phyloP scores from a whole-genome alignment of 1,140 invertebrate genomes.

The Globodera ellingtonae region DNA sequence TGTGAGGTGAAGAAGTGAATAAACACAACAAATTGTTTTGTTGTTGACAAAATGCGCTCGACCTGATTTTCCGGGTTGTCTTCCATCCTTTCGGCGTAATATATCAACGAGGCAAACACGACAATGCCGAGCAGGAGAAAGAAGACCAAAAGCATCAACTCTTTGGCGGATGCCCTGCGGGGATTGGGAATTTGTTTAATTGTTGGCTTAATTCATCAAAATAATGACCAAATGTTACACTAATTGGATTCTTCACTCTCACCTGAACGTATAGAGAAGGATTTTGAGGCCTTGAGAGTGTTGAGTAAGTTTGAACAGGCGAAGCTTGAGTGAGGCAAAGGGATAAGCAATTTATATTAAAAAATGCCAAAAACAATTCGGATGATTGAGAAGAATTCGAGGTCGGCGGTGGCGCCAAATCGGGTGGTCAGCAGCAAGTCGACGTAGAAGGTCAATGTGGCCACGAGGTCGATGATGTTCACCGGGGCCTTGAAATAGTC shows the following conservation, averaged over 20 bases:
- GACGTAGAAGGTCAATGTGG: constrained; percentile 93
- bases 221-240: constrained; percentile 8
- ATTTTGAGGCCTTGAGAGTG: constrained; percentile 96
- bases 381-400: constrained; percentile 99
- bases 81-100: constrained; percentile 97
- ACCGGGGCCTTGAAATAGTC: constrained; percentile 86
- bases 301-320: constrained; percentile 95
- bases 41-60: constrained; percentile 66
- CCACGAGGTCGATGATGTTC: constrained; percentile 88
- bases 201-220: background rate
- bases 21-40: constrained; percentile 74
- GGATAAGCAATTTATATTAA: background rate
- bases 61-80: constrained; percentile 94
- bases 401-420: constrained; percentile 74
- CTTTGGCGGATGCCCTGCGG: constrained; percentile 73
- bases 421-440: constrained; percentile 61
- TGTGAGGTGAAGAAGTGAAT: background rate
- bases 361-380: constrained; percentile 72
- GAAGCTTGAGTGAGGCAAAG: constrained; percentile 71
- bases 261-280: constrained; percentile 87
- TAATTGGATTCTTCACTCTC: background rate
- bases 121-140: constrained; percentile 91
- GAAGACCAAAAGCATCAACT: constrained; percentile 88
- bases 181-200: background rate
- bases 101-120: constrained; percentile 97